A percentile compares a stretch with the other conserved stretches of the same genome.
Evolutionary conservation across 2,888 invertebrate genomes (phyloP).

Genomic region (Alcis repandata): DNA sequence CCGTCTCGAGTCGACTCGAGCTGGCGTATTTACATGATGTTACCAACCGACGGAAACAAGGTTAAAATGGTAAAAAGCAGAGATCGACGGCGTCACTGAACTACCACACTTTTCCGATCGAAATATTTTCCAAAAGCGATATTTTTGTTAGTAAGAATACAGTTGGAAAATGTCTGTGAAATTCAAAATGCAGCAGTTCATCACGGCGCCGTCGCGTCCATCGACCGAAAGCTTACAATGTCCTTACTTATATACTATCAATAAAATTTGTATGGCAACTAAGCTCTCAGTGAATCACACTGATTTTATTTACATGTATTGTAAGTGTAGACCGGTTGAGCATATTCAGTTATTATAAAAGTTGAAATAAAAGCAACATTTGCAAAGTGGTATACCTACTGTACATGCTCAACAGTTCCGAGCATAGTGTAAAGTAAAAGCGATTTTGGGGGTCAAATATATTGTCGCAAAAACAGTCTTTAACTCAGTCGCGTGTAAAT

Average conservation of each 20-base stretch:
- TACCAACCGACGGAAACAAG: conserved; percentile 22
- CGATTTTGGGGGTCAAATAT: conserved; percentile 52
- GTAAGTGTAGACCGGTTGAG: conserved; percentile 42
- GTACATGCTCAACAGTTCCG: conserved; percentile 27
- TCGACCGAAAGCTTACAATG: conserved; percentile 58
- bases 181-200: background rate
- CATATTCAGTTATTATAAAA: conserved; percentile 32
- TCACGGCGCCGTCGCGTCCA: conserved; percentile 50
- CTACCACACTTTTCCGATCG: background rate
- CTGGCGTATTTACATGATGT: conserved; percentile 68
- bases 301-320: conserved; percentile 79
- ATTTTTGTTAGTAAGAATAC: conserved; percentile 1
- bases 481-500: conserved; percentile 75
- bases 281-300: conserved; percentile 80
- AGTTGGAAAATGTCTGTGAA: background rate
- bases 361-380: background rate
- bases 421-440: conserved; percentile 21
- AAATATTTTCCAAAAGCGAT: too few relatives aligned
- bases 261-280: conserved; percentile 84
- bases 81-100: background rate
- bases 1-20: conserved; percentile 40
- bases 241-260: conserved; percentile 78
- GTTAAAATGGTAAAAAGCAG: conserved; percentile 46
- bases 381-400: conserved; percentile 9
- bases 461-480: conserved; percentile 79